A percentile compares a stretch with the other conserved stretches of the same genome.
These are phyloP conservation scores for Pasiphila rectangulata DNA, from an alignment of 2,888 invertebrate genomes.

Conservation along the genomic window DNA sequence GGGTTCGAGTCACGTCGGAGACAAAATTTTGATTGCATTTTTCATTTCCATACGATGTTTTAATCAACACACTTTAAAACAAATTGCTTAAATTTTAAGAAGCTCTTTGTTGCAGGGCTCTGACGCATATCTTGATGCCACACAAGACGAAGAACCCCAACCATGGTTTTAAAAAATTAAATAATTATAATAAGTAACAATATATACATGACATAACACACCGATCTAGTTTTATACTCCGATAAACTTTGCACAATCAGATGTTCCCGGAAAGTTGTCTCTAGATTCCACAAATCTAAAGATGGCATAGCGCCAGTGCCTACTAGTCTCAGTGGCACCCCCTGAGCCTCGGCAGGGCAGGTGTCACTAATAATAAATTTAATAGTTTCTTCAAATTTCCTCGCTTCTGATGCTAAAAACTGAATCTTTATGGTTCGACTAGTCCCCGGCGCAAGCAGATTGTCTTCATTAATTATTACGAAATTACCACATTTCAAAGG, in stretches of 20 bases:
- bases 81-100: no score
- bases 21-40: no score
- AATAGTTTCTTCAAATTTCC: constrained; percentile 66
- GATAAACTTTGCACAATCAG: constrained; percentile 75
- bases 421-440: constrained; percentile 67
- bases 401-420: constrained; percentile 58
- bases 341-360: constrained; percentile 72
- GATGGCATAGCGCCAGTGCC: constrained; percentile 80
- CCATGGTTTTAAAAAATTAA: constrained; percentile 3
- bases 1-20: no score
- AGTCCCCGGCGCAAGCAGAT: constrained; percentile 67
- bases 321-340: constrained; percentile 69
- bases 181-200: neutral
- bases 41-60: no score
- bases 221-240: constrained; percentile 76
- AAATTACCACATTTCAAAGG: constrained; percentile 72
- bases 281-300: constrained; percentile 79
- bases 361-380: constrained; percentile 71
- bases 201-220: constrained; percentile 29
- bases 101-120: no score
- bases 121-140: no score
- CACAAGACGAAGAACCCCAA: no score
- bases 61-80: no score
- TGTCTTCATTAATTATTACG: constrained; percentile 66
- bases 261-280: constrained; percentile 82